These are phyloP conservation scores for Prolemur simus DNA, from an alignment of 2,113 vertebrate genomes.

Conservation along the genomic window DNA sequence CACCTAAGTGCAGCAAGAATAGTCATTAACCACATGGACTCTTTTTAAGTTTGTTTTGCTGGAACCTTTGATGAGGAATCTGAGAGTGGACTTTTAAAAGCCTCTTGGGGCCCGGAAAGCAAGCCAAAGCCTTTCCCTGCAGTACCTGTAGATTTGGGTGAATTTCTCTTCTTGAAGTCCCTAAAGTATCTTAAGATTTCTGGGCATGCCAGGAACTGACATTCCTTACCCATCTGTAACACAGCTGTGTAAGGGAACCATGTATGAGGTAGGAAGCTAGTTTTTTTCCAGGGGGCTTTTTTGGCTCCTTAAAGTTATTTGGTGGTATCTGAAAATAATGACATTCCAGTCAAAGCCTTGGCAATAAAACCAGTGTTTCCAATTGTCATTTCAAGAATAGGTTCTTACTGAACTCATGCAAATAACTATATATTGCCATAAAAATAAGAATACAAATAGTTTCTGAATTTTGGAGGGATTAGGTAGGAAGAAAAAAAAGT, in stretches of 20 bases:
- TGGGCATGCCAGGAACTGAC: not conserved
- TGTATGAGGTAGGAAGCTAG: not conserved
- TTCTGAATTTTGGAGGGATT: not conserved
- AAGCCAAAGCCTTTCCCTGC: not conserved
- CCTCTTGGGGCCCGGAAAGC: not conserved
- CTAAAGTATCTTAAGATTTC: not conserved
- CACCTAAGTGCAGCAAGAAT: not conserved
- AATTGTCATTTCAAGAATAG: not conserved
- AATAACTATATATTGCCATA: not conserved
- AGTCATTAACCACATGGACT: not conserved
- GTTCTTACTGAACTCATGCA: not conserved
- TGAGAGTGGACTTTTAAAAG: not conserved
- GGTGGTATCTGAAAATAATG: not conserved
- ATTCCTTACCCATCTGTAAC: not conserved
- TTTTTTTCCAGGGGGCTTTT: not conserved
- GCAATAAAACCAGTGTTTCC: not conserved
- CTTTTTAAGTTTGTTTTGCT: not conserved
- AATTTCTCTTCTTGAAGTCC: not conserved
- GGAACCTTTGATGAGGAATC: not conserved
- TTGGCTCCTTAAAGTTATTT: not conserved
- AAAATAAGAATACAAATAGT: not conserved
- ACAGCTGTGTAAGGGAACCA: not conserved
- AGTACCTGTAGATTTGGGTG: not conserved
- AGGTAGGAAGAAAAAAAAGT: not conserved
- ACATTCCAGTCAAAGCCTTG: not conserved